Conservation (phyloP, 2,888 invertebrate species). For the Amphipyra tragopoginis region DNA sequence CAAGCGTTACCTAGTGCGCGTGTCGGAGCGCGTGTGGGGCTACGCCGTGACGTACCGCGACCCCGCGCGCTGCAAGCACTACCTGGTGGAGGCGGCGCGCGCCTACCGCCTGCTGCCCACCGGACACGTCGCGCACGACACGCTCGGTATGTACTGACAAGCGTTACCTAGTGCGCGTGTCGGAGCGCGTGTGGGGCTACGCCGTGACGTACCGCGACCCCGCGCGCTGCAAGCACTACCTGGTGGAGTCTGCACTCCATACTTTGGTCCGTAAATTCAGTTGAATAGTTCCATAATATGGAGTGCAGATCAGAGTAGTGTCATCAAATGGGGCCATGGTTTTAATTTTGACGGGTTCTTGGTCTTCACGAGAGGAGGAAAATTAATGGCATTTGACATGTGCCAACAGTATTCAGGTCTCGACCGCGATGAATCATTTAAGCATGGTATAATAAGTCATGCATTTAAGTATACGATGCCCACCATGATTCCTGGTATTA, state of each 20-base stretch:
- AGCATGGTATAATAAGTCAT: no score
- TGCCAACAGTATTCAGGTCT: no score
- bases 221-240: slow-evolving; percentile 94
- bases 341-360: no score
- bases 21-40: slow-evolving; percentile 95
- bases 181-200: slow-evolving; percentile 95
- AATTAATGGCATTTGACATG: no score
- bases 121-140: slow-evolving; percentile 89
- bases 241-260: slow-evolving; percentile 91
- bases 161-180: slow-evolving; percentile 91
- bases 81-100: slow-evolving; percentile 91
- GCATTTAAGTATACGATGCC: no score
- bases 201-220: slow-evolving; percentile 92
- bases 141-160: slow-evolving; percentile 64
- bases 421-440: no score
- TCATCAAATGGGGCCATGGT: no score
- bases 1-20: slow-evolving; percentile 89
- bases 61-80: slow-evolving; percentile 93
- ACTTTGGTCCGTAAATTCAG: no score
- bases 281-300: no score
- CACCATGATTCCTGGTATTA: no score
- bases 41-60: slow-evolving; percentile 94
- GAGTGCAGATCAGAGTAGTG: no score
- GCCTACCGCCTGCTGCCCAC: slow-evolving; percentile 94
- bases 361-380: no score